phyloP scores from a whole-genome alignment of 2,113 vertebrate genomes.

The Etia nguti region DNA sequence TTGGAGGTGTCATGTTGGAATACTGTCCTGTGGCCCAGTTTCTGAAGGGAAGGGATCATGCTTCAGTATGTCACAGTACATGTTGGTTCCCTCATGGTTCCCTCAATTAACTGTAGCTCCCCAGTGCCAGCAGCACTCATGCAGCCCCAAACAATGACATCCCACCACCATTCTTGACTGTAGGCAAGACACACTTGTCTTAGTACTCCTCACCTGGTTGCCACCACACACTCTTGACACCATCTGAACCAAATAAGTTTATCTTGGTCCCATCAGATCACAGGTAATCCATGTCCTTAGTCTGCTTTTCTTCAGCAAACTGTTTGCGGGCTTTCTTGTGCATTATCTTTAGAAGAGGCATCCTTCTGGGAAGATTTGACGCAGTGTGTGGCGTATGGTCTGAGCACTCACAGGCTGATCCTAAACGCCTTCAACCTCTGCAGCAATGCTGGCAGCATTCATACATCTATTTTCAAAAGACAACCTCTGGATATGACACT shows the following conservation, averaged over 20 bases:
- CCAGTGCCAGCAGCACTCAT: neutral
- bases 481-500: neutral
- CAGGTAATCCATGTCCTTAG: neutral
- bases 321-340: neutral
- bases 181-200: neutral
- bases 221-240: neutral
- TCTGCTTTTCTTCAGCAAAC: neutral
- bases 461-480: neutral
- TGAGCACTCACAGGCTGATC: neutral
- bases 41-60: neutral
- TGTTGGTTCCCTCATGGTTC: neutral
- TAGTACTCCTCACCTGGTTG: neutral
- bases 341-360: neutral
- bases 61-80: neutral
- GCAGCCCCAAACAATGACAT: neutral
- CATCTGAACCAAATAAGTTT: neutral
- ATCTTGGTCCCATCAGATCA: neutral
- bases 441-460: neutral
- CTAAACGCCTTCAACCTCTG: neutral
- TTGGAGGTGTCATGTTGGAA: neutral
- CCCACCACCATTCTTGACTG: neutral
- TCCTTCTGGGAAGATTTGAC: neutral
- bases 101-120: neutral
- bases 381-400: neutral
- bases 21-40: neutral